phyloP scores from a whole-genome alignment of 2,797 vertebrate genomes.

The Ataeniobius toweri region DNA sequence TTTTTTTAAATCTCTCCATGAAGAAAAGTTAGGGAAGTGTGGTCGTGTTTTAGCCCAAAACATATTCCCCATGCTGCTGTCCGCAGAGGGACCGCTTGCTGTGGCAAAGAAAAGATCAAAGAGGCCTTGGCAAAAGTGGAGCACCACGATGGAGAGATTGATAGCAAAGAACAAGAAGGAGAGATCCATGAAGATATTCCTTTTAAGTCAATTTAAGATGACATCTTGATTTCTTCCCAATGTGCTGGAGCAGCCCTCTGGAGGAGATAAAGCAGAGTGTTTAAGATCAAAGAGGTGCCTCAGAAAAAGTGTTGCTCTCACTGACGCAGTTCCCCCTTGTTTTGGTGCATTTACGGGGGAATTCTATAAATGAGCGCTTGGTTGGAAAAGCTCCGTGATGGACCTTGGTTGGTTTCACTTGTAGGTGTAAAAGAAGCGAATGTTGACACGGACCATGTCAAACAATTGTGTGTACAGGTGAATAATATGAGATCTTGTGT shows the following conservation, averaged over 20 bases:
- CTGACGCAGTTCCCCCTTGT: constrained; percentile 60
- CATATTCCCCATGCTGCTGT: constrained; percentile 49
- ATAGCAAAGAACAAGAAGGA: constrained; percentile 71
- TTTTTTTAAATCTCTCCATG: constrained; percentile 15
- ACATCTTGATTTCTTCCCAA: constrained; percentile 82
- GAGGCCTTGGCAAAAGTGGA: constrained; percentile 62
- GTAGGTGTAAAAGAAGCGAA: constrained; percentile 32
- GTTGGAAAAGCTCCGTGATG: constrained; percentile 17
- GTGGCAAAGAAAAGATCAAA: constrained; percentile 75
- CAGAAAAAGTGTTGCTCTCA: constrained; percentile 61
- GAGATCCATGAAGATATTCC: constrained; percentile 69
- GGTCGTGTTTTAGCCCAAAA: constrained; percentile 51
- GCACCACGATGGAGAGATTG: constrained; percentile 62
- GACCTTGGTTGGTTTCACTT: constrained; percentile 24
- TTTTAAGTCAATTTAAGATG: constrained; percentile 80
- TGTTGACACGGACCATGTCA: constrained; percentile 23
- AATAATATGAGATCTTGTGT: constrained; percentile 9
- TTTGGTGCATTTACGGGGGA: constrained; percentile 52
- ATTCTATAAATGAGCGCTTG: constrained; percentile 37
- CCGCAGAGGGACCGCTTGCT: constrained; percentile 61
- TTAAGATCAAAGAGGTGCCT: constrained; percentile 80
- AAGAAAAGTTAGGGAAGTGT: constrained; percentile 43
- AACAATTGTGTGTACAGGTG: constrained; percentile 15
- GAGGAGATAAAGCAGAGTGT: constrained; percentile 75
- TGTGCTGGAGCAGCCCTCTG: constrained; percentile 55